Evolutionary conservation across 2,113 vertebrate species (phyloP).

Genomic region (Aix galericulata): DNA sequence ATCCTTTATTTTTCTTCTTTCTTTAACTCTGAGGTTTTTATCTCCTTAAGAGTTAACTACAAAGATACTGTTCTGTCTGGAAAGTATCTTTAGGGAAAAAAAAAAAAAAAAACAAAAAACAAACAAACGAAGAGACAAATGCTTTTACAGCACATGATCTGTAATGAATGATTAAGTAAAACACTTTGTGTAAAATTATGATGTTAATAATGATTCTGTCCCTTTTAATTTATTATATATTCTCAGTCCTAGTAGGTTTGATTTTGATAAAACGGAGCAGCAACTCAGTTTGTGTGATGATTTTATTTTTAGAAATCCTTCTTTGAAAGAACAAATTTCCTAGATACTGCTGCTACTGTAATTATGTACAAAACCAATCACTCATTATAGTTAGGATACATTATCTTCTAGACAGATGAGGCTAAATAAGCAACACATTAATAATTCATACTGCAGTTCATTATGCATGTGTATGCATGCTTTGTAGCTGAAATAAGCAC

Average conservation of each 20-base stretch:
- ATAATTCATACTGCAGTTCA: conserved; percentile 99
- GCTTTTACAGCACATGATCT: conserved; percentile 75
- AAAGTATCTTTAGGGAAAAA: conserved; percentile 9
- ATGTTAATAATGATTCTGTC: conserved; percentile 86
- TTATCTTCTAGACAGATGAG: conserved; percentile 99
- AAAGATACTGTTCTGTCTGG: neutral
- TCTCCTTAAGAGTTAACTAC: neutral
- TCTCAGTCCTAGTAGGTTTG: conserved; percentile 73
- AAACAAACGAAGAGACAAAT: conserved; percentile 68
- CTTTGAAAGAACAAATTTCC: conserved; percentile 85
- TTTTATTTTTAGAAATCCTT: conserved; percentile 85
- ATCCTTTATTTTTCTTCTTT: neutral
- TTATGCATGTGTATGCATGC: conserved; percentile 98
- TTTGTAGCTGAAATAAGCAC: conserved; percentile 90
- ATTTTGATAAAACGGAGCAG: conserved; percentile 81
- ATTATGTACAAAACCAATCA: conserved; percentile 97
- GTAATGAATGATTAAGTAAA: conserved; percentile 88
- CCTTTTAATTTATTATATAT: conserved; percentile 79
- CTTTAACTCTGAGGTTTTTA: neutral
- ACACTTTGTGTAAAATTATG: conserved; percentile 86
- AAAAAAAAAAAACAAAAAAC: neutral
- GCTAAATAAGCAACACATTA: conserved; percentile 99
- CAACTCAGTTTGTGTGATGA: conserved; percentile 67
- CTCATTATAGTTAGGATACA: conserved; percentile 98
- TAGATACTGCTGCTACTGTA: conserved; percentile 96